Percentiles rank a stretch among this genome's conserved stretches.
Conservation (phyloP, 2,113 vertebrate species). For the Melanotaenia duboulayi region DNA sequence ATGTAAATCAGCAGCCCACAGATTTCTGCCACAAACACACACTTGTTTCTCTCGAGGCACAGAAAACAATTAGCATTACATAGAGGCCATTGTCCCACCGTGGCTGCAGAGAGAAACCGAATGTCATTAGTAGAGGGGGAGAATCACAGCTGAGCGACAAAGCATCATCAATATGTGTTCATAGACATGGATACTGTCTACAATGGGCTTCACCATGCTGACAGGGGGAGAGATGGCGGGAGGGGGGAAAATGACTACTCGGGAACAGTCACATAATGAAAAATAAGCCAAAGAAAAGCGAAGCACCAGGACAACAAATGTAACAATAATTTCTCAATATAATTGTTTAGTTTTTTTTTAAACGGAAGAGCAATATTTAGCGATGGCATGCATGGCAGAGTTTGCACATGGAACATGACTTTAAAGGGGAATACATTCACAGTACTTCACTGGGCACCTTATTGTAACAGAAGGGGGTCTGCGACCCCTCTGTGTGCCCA, state of each 20-base stretch:
- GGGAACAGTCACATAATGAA: conserved; percentile 86
- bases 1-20: conserved; percentile 70
- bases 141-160: conserved; percentile 85
- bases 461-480: conserved; percentile 49
- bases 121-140: conserved; percentile 83
- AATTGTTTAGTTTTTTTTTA: conserved; percentile 77
- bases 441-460: conserved; percentile 74
- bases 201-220: conserved; percentile 89
- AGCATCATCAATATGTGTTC: conserved; percentile 85
- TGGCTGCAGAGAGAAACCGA: conserved; percentile 84
- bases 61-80: conserved; percentile 80
- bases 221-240: conserved; percentile 86
- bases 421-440: conserved; percentile 91
- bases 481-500: conserved; percentile 38
- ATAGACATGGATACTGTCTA: conserved; percentile 89
- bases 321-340: conserved; percentile 89
- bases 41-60: conserved; percentile 75
- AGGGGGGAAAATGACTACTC: conserved; percentile 87
- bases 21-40: conserved; percentile 76
- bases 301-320: conserved; percentile 91
- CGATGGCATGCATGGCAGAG: conserved; percentile 93
- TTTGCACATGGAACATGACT: conserved; percentile 93
- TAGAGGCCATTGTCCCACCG: conserved; percentile 73
- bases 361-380: conserved; percentile 89
- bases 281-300: conserved; percentile 83